These are phyloP conservation scores for Limnephilus auricula DNA, from an alignment of 2,888 invertebrate genomes.

Conservation along the genomic window DNA sequence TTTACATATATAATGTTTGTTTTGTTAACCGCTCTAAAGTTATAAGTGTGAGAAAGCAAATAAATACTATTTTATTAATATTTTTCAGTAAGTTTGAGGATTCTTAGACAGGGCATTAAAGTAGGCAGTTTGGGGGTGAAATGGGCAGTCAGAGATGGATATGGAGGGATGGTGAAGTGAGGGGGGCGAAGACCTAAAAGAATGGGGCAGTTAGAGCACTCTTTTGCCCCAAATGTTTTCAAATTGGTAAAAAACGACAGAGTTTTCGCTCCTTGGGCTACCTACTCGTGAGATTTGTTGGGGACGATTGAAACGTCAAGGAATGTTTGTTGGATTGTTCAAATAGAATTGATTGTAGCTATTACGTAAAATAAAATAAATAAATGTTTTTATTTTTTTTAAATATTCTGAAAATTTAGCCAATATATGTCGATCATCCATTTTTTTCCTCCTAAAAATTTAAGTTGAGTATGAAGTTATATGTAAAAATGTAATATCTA, in stretches of 20 bases:
- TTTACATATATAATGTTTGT: too few relatives aligned
- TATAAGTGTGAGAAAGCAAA: not conserved
- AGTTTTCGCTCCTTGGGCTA: conserved; percentile 35
- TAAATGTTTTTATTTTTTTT: too few relatives aligned
- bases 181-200: conserved; percentile 49
- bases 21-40: too few relatives aligned
- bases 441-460: too few relatives aligned
- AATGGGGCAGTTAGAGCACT: conserved; percentile 59
- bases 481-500: too few relatives aligned
- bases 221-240: conserved; percentile 58
- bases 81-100: conserved; percentile 1
- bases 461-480: too few relatives aligned
- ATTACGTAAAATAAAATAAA: not conserved
- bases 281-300: conserved; percentile 23
- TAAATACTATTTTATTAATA: not conserved
- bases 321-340: not conserved
- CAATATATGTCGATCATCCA: too few relatives aligned
- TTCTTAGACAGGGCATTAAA: conserved; percentile 29
- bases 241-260: conserved; percentile 57
- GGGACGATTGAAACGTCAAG: conserved; percentile 47
- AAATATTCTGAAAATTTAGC: too few relatives aligned
- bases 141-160: conserved; percentile 59
- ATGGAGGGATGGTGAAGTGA: conserved; percentile 28
- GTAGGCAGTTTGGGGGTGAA: conserved; percentile 60
- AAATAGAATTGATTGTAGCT: not conserved